A percentile compares a stretch with the other conserved stretches of the same genome.
phyloP scores from a whole-genome alignment of 2,113 vertebrate genomes.

The Equus quagga region DNA sequence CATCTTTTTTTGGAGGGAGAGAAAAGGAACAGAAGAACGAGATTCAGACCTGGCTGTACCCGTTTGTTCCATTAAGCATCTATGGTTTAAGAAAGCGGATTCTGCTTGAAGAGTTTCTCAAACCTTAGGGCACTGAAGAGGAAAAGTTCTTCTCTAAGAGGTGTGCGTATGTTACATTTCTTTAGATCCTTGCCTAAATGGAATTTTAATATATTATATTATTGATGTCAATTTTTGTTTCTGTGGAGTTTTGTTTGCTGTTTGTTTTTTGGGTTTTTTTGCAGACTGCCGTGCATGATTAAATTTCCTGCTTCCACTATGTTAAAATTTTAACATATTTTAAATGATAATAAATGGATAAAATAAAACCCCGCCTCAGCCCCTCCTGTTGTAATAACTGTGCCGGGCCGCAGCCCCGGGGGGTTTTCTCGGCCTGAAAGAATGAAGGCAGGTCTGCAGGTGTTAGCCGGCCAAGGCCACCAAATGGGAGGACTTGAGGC shows the following conservation, averaged over 20 bases:
- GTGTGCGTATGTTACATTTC: neutral
- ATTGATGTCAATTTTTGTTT: slow-evolving; percentile 45
- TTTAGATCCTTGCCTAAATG: neutral
- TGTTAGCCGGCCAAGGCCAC: neutral
- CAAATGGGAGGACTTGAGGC: neutral
- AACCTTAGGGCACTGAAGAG: neutral
- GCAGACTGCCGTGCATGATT: neutral
- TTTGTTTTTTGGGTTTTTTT: neutral
- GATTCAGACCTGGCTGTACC: neutral
- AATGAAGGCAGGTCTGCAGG: fast-evolving
- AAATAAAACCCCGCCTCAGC: neutral
- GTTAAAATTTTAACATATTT: slow-evolving; percentile 74
- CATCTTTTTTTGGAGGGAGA: neutral
- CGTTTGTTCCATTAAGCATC: neutral
- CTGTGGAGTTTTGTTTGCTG: neutral
- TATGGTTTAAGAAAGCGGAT: neutral
- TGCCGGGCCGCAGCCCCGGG: neutral
- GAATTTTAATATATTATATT: slow-evolving; percentile 52
- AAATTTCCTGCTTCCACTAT: slow-evolving; percentile 56
- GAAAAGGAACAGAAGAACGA: neutral
- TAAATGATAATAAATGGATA: slow-evolving; percentile 67
- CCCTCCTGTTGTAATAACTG: neutral
- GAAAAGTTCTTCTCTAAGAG: neutral
- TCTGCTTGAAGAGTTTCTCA: slow-evolving; percentile 16
- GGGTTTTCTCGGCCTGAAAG: no score